phyloP scores from a whole-genome alignment of 2,797 vertebrate genomes.

The Lithobates pipiens region DNA sequence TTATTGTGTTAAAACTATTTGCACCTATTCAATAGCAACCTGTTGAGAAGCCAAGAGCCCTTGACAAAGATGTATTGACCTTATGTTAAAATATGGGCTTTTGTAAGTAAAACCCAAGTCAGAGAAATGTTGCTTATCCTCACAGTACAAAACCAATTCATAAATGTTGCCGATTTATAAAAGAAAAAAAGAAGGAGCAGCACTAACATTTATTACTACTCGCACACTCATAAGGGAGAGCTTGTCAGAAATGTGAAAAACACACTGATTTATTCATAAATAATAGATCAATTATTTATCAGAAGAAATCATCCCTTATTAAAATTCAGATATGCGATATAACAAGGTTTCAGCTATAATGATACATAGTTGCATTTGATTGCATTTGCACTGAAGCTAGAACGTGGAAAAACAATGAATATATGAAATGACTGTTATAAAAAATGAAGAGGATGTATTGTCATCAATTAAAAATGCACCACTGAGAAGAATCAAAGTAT shows the following conservation, averaged over 20 bases:
- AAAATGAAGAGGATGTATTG: neutral
- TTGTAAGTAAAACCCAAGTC: neutral
- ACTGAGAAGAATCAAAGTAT: neutral
- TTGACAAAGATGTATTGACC: slow-evolving; percentile 8
- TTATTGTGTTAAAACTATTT: slow-evolving; percentile 70
- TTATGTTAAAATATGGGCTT: neutral
- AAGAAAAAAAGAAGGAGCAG: neutral
- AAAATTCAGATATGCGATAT: slow-evolving; percentile 1
- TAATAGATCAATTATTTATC: slow-evolving; percentile 37
- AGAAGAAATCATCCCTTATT: slow-evolving; percentile 19
- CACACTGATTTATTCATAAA: slow-evolving; percentile 21
- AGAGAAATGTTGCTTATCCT: neutral
- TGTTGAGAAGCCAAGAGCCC: slow-evolving; percentile 63
- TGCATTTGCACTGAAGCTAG: neutral
- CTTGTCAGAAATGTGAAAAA: neutral
- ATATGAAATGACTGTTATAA: neutral
- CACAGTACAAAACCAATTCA: neutral
- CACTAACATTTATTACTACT: slow-evolving; percentile 13
- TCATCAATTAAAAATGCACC: neutral
- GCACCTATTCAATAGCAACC: slow-evolving; percentile 66
- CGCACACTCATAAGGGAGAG: neutral
- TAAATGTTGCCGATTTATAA: neutral
- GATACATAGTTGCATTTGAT: slow-evolving; percentile 5
- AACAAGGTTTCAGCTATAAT: slow-evolving; percentile 3
- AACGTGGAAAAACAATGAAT: neutral